Conservation (phyloP, 1,140 invertebrate genomes). For the Tetraneura akinire region DNA sequence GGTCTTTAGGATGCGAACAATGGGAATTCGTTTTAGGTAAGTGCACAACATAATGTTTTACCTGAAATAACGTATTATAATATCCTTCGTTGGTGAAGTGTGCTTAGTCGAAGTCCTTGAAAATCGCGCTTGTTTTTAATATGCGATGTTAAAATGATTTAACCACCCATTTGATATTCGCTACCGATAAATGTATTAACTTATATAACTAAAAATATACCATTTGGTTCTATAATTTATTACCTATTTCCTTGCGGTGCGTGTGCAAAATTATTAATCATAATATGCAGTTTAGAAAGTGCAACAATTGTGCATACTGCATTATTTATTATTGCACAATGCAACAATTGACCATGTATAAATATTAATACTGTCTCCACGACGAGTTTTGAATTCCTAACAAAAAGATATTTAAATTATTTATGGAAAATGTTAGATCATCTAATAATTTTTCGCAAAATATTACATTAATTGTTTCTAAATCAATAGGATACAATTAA, state of each 20-base stretch:
- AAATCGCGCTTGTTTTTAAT: constrained; percentile 40
- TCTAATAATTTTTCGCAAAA: no score
- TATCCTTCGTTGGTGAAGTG: no score
- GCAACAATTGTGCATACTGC: constrained; percentile 56
- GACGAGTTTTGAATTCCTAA: neutral
- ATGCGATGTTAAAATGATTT: no score
- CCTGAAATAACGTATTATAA: neutral
- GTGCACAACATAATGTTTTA: constrained; percentile 56
- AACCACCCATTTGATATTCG: no score
- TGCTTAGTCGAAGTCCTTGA: constrained; percentile 23
- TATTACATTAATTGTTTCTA: no score
- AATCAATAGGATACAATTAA: no score
- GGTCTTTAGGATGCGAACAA: constrained; percentile 91
- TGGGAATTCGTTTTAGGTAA: constrained; percentile 97
- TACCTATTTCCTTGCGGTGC: no score
- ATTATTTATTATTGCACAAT: neutral
- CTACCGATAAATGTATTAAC: no score
- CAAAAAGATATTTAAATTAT: neutral
- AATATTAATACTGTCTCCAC: neutral
- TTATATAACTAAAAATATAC: no score
- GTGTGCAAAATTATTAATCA: no score
- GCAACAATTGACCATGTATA: neutral
- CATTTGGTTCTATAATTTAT: no score
- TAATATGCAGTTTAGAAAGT: constrained; percentile 77
- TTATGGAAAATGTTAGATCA: no score